Base-by-base conservation (phyloP, 2,113 vertebrate species). In the Thymallus thymallus region DNA sequence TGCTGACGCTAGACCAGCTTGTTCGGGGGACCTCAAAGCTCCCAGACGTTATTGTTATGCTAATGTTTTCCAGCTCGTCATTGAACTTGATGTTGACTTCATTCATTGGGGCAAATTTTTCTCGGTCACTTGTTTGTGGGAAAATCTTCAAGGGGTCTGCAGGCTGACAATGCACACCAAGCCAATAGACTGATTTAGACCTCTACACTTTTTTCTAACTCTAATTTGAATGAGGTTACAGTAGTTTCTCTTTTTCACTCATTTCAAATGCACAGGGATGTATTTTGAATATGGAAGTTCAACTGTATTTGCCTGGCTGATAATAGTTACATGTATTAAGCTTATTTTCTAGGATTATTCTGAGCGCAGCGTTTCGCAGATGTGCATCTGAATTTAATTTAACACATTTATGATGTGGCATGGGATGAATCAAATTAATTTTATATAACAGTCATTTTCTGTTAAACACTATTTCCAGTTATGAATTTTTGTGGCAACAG, bases 71-170 rank as follows among this genome's bases (percentile, higher is more conserved):
- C 90, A 83, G 91, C 91, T 90, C 90, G 94, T 90, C 94, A 94
- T 94, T 95, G 95, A 96, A 96, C 95, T 96, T 96, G 95, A 95
- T 94, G 92, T 95, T 95, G 94, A 95, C 94, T 95, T 91, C 91
- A 93, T 92, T 92, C 88, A 89, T 85, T 88, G 75, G 77, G 80
- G 83, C 78, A 78, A 78, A 84, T 89, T 91, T 91, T 87, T 90
- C 80, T 82, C 86, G 87, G 86, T 82, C 92, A 86, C 89, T 93
- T 91, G 85, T 92, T 93, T 91, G 91, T 93, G 93, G 91, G 91
- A 94, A 94, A 93, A 90, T 91, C 60, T n/a, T 58, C 29, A 23
- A 20, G 29, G 29, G 67, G 18, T 45, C n/a, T 7, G 20, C 10
- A 35, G 46, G 73, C 56, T 60, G 56, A 23, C 56, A 60, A 51